A percentile compares a stretch with the other conserved stretches of the same genome.
These are phyloP conservation scores for Octomys mimax DNA, from an alignment of 2,797 vertebrate species.

Conservation along the genomic window DNA sequence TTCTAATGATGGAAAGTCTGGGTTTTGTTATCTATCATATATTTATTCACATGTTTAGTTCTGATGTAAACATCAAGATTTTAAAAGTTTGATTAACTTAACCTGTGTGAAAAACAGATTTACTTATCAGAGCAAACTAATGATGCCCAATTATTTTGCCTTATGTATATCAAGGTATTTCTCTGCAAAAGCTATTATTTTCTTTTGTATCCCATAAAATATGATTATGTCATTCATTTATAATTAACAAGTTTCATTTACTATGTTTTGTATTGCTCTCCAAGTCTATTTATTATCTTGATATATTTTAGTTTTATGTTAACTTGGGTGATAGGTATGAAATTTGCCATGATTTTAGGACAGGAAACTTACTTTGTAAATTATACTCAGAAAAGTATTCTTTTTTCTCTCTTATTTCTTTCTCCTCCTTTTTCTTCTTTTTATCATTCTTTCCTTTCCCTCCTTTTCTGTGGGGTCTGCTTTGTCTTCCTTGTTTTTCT, in stretches of 20 bases:
- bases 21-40: not conserved
- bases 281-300: not conserved
- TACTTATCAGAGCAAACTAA: not conserved
- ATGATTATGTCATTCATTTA: not conserved
- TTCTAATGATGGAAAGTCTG: not conserved
- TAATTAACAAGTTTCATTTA: not conserved
- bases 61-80: not conserved
- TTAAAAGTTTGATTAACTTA: not conserved
- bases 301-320: slow-evolving; percentile 2
- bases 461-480: not conserved
- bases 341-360: not conserved
- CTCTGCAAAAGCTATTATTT: not conserved
- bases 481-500: not conserved
- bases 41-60: slow-evolving; percentile 10
- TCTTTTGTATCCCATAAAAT: not conserved
- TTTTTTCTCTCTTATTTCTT: not conserved
- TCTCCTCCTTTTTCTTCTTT: not conserved
- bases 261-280: not conserved
- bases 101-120: not conserved
- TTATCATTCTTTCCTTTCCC: not conserved
- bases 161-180: not conserved
- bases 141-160: not conserved
- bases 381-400: not conserved
- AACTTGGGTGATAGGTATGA: not conserved
- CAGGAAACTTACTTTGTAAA: not conserved